Percentiles rank a stretch among this genome's conserved stretches.
Evolutionary conservation across 2,113 vertebrate species (phyloP).

Genomic region (Aythya baeri): DNA sequence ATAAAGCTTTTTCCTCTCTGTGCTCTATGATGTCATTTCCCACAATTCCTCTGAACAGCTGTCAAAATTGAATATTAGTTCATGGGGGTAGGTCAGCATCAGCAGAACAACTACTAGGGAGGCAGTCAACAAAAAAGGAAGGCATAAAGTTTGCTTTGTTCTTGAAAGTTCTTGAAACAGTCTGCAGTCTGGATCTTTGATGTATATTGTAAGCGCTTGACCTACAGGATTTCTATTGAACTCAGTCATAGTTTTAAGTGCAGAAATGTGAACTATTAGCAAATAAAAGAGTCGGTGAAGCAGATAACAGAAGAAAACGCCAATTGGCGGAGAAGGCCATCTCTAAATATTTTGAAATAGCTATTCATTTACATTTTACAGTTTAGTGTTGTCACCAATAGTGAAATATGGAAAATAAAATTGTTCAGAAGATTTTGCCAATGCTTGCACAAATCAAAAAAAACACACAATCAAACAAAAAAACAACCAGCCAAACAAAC

Average conservation of each 20-base stretch:
- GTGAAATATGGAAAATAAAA: background rate
- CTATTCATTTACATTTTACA: slow-evolving; percentile 1
- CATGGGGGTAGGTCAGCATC: background rate
- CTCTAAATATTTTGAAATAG: background rate
- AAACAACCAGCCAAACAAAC: too few relatives aligned
- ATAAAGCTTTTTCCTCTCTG: background rate
- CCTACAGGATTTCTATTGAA: slow-evolving; percentile 7
- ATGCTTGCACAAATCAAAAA: background rate
- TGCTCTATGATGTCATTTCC: background rate
- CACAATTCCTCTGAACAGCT: background rate
- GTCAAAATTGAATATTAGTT: background rate
- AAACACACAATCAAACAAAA: too few relatives aligned
- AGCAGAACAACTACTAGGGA: background rate
- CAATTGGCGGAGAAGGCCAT: background rate
- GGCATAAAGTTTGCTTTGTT: too few relatives aligned
- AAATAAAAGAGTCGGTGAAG: slow-evolving; percentile 17
- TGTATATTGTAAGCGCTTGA: background rate
- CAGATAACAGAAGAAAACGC: slow-evolving; percentile 12
- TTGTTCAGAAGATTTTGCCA: background rate
- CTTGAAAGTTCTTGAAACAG: background rate
- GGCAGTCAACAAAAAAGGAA: background rate
- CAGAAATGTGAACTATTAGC: background rate
- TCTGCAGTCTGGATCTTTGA: background rate
- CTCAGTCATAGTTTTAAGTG: background rate
- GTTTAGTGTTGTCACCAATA: background rate